Evolutionary conservation across 2,797 vertebrate species (phyloP), one percentile per base, ranked within the genome.

Genomic region (Orientallactaga sibirica): DNA sequence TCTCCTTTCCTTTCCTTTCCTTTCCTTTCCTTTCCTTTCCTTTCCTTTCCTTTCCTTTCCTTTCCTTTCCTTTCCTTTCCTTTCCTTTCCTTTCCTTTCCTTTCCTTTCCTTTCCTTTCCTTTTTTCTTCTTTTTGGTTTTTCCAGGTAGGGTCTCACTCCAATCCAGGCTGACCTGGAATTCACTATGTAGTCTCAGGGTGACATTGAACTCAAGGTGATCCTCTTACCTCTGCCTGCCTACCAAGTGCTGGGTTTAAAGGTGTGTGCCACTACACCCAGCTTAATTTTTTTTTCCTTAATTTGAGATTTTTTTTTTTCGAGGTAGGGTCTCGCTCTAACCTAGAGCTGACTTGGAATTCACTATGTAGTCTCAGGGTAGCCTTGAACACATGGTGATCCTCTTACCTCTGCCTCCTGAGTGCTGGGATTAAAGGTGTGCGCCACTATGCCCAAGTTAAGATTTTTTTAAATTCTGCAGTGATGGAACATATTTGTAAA

Each of bases 401-500:
- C 55, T 58, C 55, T 12, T 58, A 58, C 12, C 55, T 58, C 12
- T 58, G 55, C 55, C 16, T 58, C 14, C 12, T 15, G 55, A 16
- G 55, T 58, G 55, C 55, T 58, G 55, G 55, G 55, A 58, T 58
- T 58, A 58, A 58, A 58, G 11, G 55, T 12, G 2, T 58, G 55
- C 16, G 11, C 55, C 55, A 58, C 55, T 12, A 58, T 12, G 14
- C 55, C 3, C 3, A 37, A 37, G 68, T 9, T 11, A 14, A 29
- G 27, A 78, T 78, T 58, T 58, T 58, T 58, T 58, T 58, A 58
- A 58, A 58, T 58, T 58, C 16, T n/a, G 5, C 27, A 84, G 84
- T 92, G 87, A 70, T 61, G 71, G 76, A 33, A 88, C 77, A 88
- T 62, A 25, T 73, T 74, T 4, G n/a, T 84, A 64, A 80, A 84